phyloP scores from a whole-genome alignment of 2,888 invertebrate species.

The Chorisops tibialis region DNA sequence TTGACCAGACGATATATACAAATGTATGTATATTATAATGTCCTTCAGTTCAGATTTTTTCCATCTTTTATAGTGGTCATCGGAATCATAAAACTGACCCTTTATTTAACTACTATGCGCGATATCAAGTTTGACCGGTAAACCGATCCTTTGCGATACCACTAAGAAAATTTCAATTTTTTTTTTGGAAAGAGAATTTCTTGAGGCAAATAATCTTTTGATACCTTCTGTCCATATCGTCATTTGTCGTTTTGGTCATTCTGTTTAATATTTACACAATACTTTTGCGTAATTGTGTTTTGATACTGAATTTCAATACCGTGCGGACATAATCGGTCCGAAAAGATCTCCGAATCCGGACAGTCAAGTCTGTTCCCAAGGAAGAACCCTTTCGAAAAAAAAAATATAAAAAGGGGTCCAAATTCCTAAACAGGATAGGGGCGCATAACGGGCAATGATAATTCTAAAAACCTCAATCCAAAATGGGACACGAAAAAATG shows the following conservation, averaged over 20 bases:
- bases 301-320: slow-evolving; percentile 34
- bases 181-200: neutral
- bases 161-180: neutral
- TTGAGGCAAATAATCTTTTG: slow-evolving; percentile 31
- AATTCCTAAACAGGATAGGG: slow-evolving; percentile 12
- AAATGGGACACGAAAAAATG: slow-evolving; percentile 3
- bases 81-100: slow-evolving; percentile 11
- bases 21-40: no score
- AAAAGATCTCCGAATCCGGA: slow-evolving; percentile 1
- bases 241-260: slow-evolving; percentile 33
- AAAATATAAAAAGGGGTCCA: slow-evolving; percentile 1
- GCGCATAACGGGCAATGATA: neutral
- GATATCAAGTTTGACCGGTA: slow-evolving; percentile 32
- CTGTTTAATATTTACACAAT: slow-evolving; percentile 44
- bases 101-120: slow-evolving; percentile 21
- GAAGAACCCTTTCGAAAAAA: no score
- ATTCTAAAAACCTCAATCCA: neutral
- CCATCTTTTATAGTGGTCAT: slow-evolving; percentile 6
- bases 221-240: slow-evolving; percentile 26
- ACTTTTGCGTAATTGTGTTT: slow-evolving; percentile 49
- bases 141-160: neutral
- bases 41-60: slow-evolving; percentile 4
- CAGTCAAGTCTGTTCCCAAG: slow-evolving; percentile 4
- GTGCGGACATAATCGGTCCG: slow-evolving; percentile 25
- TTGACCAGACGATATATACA: slow-evolving; percentile 22